phyloP scores from a whole-genome alignment of 2,888 invertebrate genomes.

The Xanthostigma xanthostigma region DNA sequence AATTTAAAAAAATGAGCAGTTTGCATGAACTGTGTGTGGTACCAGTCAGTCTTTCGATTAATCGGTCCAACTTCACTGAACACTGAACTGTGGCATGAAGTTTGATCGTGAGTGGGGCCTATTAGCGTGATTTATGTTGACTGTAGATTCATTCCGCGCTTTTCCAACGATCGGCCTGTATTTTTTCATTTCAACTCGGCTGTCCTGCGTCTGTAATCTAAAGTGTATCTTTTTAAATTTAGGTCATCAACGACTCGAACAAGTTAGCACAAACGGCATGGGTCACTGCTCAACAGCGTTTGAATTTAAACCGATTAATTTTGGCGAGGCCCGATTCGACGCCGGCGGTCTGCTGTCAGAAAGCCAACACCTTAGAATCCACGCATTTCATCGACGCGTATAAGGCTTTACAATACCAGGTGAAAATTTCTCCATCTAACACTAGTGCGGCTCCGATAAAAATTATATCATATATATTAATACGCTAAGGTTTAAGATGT shows the following conservation, averaged over 20 bases:
- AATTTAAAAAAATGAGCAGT: too few species aligned
- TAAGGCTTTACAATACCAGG: conserved; percentile 72
- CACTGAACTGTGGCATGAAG: too few species aligned
- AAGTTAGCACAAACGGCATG: conserved; percentile 61
- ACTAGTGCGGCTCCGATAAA: background rate
- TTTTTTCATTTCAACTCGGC: too few species aligned
- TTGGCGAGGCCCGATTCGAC: conserved; percentile 60
- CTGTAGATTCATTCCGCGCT: too few species aligned
- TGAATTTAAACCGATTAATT: conserved; percentile 62
- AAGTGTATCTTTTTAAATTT: conserved; percentile 5
- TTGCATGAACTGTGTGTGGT: too few species aligned
- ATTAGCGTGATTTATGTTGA: too few species aligned
- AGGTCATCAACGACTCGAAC: conserved; percentile 39
- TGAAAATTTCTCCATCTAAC: conserved; percentile 22
- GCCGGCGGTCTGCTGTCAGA: conserved; percentile 61
- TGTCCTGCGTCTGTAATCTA: background rate
- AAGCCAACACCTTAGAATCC: conserved; percentile 45
- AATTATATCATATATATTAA: too few species aligned
- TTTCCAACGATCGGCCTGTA: too few species aligned
- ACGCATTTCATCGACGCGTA: conserved; percentile 63
- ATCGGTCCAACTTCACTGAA: too few species aligned
- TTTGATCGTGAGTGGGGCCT: too few species aligned
- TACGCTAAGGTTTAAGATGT: too few species aligned
- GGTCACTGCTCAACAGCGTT: conserved; percentile 75
- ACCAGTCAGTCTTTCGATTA: too few species aligned